Conservation (phyloP, 1,140 invertebrate species). For the Diorhabda elongata region DNA sequence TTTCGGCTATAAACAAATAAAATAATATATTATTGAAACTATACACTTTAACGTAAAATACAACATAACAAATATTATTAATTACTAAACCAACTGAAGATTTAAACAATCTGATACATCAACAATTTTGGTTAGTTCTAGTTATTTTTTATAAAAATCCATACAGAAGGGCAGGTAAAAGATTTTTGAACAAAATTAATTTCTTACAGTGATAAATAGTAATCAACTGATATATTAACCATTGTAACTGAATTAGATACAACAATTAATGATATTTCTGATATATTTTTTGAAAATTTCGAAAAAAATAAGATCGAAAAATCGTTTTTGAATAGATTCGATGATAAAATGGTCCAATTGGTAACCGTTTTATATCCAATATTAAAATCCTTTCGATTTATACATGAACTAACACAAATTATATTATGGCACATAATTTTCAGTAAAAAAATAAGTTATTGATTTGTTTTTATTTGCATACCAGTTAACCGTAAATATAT, state of each 20-base stretch:
- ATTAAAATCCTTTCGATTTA: no score
- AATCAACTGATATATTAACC: not conserved
- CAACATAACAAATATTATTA: conserved; percentile 9
- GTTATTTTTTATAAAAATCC: not conserved
- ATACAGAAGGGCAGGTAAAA: not conserved
- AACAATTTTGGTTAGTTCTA: conserved; percentile 2
- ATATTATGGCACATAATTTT: no score
- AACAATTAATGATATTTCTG: not conserved
- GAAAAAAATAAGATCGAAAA: not conserved
- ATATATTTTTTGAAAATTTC: not conserved
- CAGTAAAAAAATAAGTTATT: no score
- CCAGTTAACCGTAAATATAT: no score
- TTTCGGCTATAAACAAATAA: conserved; percentile 11
- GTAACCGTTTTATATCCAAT: no score
- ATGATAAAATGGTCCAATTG: no score
- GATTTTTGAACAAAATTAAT: not conserved
- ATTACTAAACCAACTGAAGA: conserved; percentile 3
- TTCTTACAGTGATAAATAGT: not conserved
- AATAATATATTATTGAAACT: conserved; percentile 17
- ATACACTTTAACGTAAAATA: conserved; percentile 14
- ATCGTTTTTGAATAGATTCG: no score
- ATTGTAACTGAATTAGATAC: no score
- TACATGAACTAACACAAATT: no score
- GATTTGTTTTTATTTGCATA: no score
- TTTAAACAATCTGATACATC: not conserved